Evolutionary conservation across 2,797 vertebrate genomes (phyloP), one percentile per base, ranked within the genome.

Genomic region (Sebastes variabilis): DNA sequence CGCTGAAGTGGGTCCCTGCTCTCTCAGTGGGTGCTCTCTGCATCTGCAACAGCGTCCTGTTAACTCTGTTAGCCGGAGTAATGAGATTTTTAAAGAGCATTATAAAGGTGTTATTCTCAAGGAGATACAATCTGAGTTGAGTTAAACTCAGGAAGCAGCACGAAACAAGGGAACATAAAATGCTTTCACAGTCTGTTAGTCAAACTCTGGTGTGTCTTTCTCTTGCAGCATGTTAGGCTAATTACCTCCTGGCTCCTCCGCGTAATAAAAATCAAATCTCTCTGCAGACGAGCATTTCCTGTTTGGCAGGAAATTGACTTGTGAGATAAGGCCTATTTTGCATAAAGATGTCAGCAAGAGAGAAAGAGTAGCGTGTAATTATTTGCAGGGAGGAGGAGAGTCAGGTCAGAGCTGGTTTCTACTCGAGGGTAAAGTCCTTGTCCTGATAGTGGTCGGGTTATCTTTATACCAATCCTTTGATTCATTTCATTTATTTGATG

Each of bases 321-420:
- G 27, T 24, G 49, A 89, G 90, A 94, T 94, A 94, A 93, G 84
- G 62, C 5, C 24, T 58, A 89, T 94, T 90, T 90, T 93, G 91
- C 89, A 92, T 93, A 90, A 89, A 94, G 82, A 92, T 88, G 89
- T 84, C 42, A 76, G 74, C 78, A 65, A 65, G 66, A 79, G 60
- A 71, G 38, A 42, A 42, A 83, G 71, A 61, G 27, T 24, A 25
- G 70, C 34, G n/a, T 83, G 58, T 91, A 90, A 91, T 92, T 84
- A 86, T 81, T 90, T 81, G 67, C 88, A 87, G 77, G 71, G 83
- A 79, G 71, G 66, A 12, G 60, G 46, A 71, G 76, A 80, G 54
- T 80, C 75, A 12, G 66, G 85, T 83, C 84, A 62, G 58, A 72
- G 72, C 61, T 65, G 38, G 62, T 70, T 85, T 79, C 42, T 65